These are phyloP conservation scores for Drosophila picticornis DNA, from an alignment of 2,888 invertebrate genomes.

Conservation along the genomic window DNA sequence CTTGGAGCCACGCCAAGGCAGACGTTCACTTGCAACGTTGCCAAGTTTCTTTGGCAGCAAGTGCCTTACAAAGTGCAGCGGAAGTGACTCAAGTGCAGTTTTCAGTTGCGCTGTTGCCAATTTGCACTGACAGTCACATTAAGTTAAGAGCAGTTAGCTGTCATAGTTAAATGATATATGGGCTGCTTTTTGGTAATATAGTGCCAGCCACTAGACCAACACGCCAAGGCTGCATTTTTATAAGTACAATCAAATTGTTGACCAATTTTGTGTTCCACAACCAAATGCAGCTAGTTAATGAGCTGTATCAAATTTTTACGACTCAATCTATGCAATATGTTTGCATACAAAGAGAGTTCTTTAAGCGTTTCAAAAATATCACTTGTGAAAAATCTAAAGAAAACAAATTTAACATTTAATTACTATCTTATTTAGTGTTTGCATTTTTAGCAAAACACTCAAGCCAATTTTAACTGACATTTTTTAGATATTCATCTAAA, in stretches of 20 bases:
- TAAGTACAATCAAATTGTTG: not conserved
- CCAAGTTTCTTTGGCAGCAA: conserved; percentile 60
- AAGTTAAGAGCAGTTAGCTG: conserved; percentile 33
- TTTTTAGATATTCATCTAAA: not conserved
- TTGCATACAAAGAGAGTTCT: not conserved
- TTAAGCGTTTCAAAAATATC: not conserved
- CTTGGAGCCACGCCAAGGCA: conserved; percentile 51
- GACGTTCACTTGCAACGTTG: conserved; percentile 75
- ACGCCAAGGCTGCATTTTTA: conserved; percentile 33
- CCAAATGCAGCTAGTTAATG: not conserved
- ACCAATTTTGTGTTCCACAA: conserved; percentile 2
- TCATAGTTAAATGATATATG: conserved; percentile 61
- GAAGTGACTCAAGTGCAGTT: conserved; percentile 64
- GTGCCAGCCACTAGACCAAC: conserved; percentile 11
- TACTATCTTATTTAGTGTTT: too few species aligned
- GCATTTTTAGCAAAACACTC: too few species aligned
- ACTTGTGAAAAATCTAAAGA: not conserved
- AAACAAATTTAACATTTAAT: not conserved
- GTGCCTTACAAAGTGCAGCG: conserved; percentile 69
- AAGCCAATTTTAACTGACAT: not conserved
- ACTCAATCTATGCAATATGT: not conserved
- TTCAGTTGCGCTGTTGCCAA: conserved; percentile 44
- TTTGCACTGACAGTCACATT: conserved; percentile 17
- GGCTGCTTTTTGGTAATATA: conserved; percentile 23
- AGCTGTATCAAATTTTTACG: not conserved